Evolutionary conservation across 2,797 vertebrate species (phyloP).

Genomic region (Odontamblyopus lacepedii): DNA sequence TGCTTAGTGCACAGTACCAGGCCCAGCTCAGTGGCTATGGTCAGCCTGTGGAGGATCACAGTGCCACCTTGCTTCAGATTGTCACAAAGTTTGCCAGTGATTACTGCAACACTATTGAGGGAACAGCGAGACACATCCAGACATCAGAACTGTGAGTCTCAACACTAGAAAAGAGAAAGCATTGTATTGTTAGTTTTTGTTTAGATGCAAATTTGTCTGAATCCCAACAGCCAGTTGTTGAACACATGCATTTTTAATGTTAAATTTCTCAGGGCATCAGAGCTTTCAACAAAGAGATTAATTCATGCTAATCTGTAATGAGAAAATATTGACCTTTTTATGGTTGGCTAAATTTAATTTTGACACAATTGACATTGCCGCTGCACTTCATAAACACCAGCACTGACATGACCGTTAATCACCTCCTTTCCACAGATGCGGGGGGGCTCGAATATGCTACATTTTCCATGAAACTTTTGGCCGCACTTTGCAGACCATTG

Average conservation of each 20-base stretch:
- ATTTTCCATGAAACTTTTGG: slow-evolving; percentile 88
- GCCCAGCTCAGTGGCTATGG: slow-evolving; percentile 80
- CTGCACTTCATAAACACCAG: slow-evolving; percentile 28
- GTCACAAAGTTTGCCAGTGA: slow-evolving; percentile 86
- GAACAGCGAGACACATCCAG: slow-evolving; percentile 82
- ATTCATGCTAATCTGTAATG: slow-evolving; percentile 45
- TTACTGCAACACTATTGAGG: slow-evolving; percentile 86
- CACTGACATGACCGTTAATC: slow-evolving; percentile 33
- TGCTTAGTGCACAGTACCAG: slow-evolving; percentile 81
- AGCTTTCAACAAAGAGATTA: slow-evolving; percentile 33
- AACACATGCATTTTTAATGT: slow-evolving; percentile 19
- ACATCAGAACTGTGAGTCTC: slow-evolving; percentile 84
- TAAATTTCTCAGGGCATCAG: slow-evolving; percentile 22
- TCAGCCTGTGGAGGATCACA: slow-evolving; percentile 83
- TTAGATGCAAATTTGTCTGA: slow-evolving; percentile 1
- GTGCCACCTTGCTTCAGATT: slow-evolving; percentile 85
- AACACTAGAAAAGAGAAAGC: neutral
- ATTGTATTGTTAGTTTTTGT: neutral
- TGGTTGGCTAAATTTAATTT: slow-evolving; percentile 56
- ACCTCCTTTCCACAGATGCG: slow-evolving; percentile 72
- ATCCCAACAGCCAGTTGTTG: slow-evolving; percentile 8
- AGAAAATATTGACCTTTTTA: slow-evolving; percentile 63
- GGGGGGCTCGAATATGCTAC: slow-evolving; percentile 85
- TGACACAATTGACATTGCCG: slow-evolving; percentile 26
- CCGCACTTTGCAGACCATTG: slow-evolving; percentile 83